Conservation (phyloP, 2,797 vertebrate genomes). For the Anguilla megastoma region DNA sequence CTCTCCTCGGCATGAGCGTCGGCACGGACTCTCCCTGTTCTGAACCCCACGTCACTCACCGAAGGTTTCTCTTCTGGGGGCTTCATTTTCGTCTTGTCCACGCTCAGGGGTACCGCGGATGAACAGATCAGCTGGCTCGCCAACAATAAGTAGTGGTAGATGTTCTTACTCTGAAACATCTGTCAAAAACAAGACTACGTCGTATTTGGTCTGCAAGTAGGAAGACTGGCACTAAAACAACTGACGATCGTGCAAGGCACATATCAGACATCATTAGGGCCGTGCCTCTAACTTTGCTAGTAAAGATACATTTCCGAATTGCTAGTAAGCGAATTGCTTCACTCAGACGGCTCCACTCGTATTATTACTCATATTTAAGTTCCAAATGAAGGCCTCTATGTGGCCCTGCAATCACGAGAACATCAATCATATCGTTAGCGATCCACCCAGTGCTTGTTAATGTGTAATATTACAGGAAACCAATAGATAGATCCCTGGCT, state of each 20-base stretch:
- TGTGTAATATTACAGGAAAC: neutral
- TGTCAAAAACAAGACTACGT: conserved; percentile 54
- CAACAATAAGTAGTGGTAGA: conserved; percentile 68
- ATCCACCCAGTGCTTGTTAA: neutral
- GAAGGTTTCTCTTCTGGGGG: conserved; percentile 68
- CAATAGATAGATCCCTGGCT: neutral
- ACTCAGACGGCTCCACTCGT: neutral
- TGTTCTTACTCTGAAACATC: conserved; percentile 75
- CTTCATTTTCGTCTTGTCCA: conserved; percentile 90
- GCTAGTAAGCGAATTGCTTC: no score
- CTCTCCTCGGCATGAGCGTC: neutral
- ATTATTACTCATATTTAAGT: neutral
- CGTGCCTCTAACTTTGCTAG: no score
- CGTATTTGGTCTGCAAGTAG: neutral
- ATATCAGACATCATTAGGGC: neutral
- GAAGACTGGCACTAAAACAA: neutral
- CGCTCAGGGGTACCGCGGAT: conserved; percentile 87
- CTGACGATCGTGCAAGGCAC: neutral
- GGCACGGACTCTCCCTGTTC: neutral
- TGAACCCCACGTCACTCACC: conserved; percentile 69
- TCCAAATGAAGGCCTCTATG: no score
- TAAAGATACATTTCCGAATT: no score
- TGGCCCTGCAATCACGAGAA: neutral
- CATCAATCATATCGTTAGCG: neutral
- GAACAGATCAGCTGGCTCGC: conserved; percentile 69